A percentile compares a stretch with the other conserved stretches of the same genome.
These are phyloP conservation scores for Hydropsyche betteni DNA, from an alignment of 2,888 invertebrate species.

Conservation along the genomic window DNA sequence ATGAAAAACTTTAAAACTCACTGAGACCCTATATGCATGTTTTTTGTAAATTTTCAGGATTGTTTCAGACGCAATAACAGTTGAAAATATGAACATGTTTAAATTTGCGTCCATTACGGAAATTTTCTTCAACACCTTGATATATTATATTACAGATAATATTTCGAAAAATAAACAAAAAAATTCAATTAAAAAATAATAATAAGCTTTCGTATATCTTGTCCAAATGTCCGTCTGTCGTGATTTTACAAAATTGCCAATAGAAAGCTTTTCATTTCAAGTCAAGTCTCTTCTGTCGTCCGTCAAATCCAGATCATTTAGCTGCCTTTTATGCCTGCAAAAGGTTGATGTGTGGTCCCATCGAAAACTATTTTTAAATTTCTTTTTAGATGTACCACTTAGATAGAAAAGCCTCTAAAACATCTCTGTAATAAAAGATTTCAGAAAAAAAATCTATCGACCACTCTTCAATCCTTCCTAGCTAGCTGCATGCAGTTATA, in stretches of 20 bases:
- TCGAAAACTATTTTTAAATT: slow-evolving; percentile 10
- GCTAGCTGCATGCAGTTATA: slow-evolving; percentile 28
- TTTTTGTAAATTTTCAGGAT: too few relatives aligned
- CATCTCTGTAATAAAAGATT: background rate
- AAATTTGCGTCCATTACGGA: too few relatives aligned
- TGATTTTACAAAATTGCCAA: slow-evolving; percentile 32
- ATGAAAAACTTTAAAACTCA: too few relatives aligned
- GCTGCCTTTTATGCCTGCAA: slow-evolving; percentile 37
- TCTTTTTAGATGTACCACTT: background rate
- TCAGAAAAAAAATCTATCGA: background rate
- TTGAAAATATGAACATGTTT: too few relatives aligned
- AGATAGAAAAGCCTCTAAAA: background rate
- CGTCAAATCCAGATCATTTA: slow-evolving; percentile 49
- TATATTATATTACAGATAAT: too few relatives aligned
- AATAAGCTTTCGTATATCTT: too few relatives aligned
- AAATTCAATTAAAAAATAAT: too few relatives aligned
- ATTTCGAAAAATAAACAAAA: too few relatives aligned
- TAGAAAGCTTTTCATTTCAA: slow-evolving; percentile 47
- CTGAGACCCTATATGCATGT: too few relatives aligned
- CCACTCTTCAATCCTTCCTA: slow-evolving; percentile 28
- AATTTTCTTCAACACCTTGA: too few relatives aligned
- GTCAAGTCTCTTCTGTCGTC: slow-evolving; percentile 48
- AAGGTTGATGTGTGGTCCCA: slow-evolving; percentile 20
- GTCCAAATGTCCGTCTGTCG: too few relatives aligned
- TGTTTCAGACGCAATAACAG: too few relatives aligned